Evolutionary conservation across 2,888 invertebrate genomes (phyloP).

Genomic region (Spodoptera littoralis): DNA sequence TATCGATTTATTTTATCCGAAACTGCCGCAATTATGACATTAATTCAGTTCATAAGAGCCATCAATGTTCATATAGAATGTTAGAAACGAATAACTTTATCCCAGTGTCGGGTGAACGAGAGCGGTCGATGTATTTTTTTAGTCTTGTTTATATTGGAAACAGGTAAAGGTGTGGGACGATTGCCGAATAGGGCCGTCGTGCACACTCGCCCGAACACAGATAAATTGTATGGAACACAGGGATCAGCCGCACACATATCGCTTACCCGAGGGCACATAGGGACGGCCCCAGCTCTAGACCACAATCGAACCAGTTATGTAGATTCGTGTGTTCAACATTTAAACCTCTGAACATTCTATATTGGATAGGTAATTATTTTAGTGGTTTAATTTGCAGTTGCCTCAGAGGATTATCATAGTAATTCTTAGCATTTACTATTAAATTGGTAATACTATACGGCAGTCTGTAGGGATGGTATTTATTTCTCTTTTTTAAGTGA

Average conservation of each 20-base stretch:
- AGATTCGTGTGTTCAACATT: slow-evolving; percentile 61
- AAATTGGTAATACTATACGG: slow-evolving; percentile 59
- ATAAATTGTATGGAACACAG: slow-evolving; percentile 73
- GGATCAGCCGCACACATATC: slow-evolving; percentile 49
- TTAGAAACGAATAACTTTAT: slow-evolving; percentile 84
- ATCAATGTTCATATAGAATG: slow-evolving; percentile 81
- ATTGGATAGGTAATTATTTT: slow-evolving; percentile 80
- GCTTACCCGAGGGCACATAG: slow-evolving; percentile 35
- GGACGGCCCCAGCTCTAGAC: slow-evolving; percentile 43
- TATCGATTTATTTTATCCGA: slow-evolving; percentile 87
- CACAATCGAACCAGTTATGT: slow-evolving; percentile 74
- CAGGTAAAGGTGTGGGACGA: slow-evolving; percentile 81
- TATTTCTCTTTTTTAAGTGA: slow-evolving; percentile 64
- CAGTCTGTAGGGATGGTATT: slow-evolving; percentile 53
- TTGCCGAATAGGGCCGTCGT: slow-evolving; percentile 70
- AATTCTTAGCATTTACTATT: slow-evolving; percentile 64
- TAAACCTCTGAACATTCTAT: slow-evolving; percentile 69
- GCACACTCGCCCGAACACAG: slow-evolving; percentile 71
- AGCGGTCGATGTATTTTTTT: slow-evolving; percentile 68
- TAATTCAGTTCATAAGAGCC: slow-evolving; percentile 84
- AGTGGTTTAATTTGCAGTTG: slow-evolving; percentile 81
- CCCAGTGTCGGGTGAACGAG: slow-evolving; percentile 74
- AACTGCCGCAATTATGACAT: slow-evolving; percentile 87
- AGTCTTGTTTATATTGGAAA: slow-evolving; percentile 67
- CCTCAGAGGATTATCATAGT: slow-evolving; percentile 69